Evolutionary conservation across 2,113 vertebrate genomes (phyloP).

Genomic region (Rutilus rutilus): DNA sequence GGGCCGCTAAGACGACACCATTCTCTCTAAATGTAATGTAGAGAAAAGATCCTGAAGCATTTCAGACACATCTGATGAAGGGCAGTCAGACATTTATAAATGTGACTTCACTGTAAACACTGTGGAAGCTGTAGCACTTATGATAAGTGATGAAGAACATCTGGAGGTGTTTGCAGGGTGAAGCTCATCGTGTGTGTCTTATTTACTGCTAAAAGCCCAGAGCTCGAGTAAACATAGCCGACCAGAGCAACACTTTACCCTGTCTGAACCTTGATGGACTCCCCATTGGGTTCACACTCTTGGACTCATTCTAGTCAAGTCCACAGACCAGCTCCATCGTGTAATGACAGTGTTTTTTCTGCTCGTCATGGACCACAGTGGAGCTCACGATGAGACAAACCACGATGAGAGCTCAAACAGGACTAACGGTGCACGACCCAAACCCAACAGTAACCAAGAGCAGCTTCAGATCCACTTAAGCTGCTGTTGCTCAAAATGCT

Average conservation of each 20-base stretch:
- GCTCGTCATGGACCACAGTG: background rate
- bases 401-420: background rate
- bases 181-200: background rate
- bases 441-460: background rate
- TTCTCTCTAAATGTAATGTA: too few relatives aligned
- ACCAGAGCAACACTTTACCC: constrained; percentile 5
- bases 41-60: background rate
- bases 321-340: background rate
- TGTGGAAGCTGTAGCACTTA: background rate
- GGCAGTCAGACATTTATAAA: background rate
- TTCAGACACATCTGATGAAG: background rate
- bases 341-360: background rate
- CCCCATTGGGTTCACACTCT: background rate
- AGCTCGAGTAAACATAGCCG: constrained; percentile 33
- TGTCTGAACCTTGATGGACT: constrained; percentile 45
- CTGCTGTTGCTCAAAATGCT: background rate
- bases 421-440: background rate
- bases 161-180: constrained; percentile 7
- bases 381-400: background rate
- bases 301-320: background rate
- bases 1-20: too few relatives aligned
- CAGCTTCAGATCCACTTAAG: background rate
- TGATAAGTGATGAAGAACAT: background rate
- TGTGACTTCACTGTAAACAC: background rate
- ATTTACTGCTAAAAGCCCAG: constrained; percentile 11